Base-by-base conservation (phyloP, 2,113 vertebrate genomes). In the Columba janthina region DNA sequence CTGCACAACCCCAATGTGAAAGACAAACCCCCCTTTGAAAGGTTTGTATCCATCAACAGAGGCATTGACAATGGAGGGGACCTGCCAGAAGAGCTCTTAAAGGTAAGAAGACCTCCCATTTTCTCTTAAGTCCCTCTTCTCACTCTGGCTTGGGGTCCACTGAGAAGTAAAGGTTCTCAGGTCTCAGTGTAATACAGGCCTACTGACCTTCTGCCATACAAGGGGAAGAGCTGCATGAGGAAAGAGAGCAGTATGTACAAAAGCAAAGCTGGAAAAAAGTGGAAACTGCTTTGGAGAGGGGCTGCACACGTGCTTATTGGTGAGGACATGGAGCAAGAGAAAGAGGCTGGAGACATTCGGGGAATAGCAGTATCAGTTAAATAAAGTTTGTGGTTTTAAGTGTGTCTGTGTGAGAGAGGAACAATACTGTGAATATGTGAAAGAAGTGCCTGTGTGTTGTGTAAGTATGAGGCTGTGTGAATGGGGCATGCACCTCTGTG, bases 1-100 rank as follows among this genome's bases (percentile, higher is more conserved):
- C 98, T 99, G 38, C 99, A 99, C 98, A 99, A 99, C 95, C 99
- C 99, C 91, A 99, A 98, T 4, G 99, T 99, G 77, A 99, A 99
- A 90, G 99, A 99, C 93, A 99, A 98, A 94, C 98, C 99, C 0
- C 97, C 98, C 3, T 98, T 99, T 73, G 99, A 99, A 93, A 98
- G 98, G 50, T 99, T 99, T 70, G 96, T 99, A 69, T 98, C 98
- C 93, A 99, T 99, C 98, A 99, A 99, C 97, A 98, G 98, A 54
- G 99, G 99, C 78, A 99, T 99, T 96, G 99, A 99, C 86, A 97
- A 98, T 1, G 99, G 99, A 34, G 97, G 96, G 2, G 98, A 99
- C 90, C 98, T 99, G 21, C 99, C 98, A 0, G 90, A 98, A 64
- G 98, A 98, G 9, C 98, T 99, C 72, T 98, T 99, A 20, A 97